Base-by-base conservation (phyloP, 92 coral and sea anemone genomes). In the Porites cylindrica region DNA sequence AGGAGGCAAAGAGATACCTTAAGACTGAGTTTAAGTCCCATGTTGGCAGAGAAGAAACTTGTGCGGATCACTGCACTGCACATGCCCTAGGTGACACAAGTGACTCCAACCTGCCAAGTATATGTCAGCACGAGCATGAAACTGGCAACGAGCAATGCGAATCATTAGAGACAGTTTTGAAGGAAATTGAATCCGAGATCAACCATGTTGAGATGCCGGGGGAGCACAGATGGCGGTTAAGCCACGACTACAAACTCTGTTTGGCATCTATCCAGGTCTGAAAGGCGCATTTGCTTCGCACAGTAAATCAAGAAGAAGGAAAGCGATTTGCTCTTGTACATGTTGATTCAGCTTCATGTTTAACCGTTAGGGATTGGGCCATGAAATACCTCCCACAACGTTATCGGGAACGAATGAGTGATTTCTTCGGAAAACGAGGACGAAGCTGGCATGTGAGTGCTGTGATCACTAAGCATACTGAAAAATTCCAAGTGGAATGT, bases 11-110 rank as follows among this genome's bases (percentile, higher is more conserved):
- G 29, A 26, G 29, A 26, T 26, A 26, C 29, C 29, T 26, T 26
- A 90, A 85, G 72, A 90, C 93, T 24, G 93, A 90, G 21, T 90
- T 85, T 82, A 90, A 90, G 68, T 86, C 61, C 58, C 88, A 88
- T 74, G 72, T 85, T 66, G 75, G 82, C 19, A 81, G 90, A 29
- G 81, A 90, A 50, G 80, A 79, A 90, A 62, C 51, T 51, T 90
- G 93, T 67, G 76, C 93, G 9, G 90, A 85, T 69, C 93, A 85
- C 75, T 90, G 90, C 79, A 78, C 70, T 26, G 85, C 92, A 62
- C 77, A 75, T 58, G 18, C 92, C 12, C 81, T 89, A 26, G 85
- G 85, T 85, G 92, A 87, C 60, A 66, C 90, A n/a, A 86, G 32
- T 51, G 59, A 47, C 51, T 8, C 14, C 7, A 70, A 80, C 26